phyloP scores from a whole-genome alignment of 2,888 invertebrate genomes.

The Acronicta leporina region DNA sequence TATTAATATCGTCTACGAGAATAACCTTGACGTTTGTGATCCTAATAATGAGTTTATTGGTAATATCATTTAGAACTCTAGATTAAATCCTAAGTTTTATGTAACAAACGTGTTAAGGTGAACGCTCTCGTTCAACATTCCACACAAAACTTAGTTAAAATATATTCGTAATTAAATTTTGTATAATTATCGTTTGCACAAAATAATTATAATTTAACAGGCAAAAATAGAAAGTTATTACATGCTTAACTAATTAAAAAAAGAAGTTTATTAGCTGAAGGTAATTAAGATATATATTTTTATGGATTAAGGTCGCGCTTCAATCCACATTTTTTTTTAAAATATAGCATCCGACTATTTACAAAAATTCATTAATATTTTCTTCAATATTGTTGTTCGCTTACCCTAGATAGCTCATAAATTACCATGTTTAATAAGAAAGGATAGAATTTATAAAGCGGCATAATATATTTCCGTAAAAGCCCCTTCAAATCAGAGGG shows the following conservation, averaged over 20 bases:
- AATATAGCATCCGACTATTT: not conserved
- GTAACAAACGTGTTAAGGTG: slow-evolving; percentile 6
- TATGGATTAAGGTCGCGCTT: too few species aligned
- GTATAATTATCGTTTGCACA: not conserved
- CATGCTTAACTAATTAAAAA: not conserved
- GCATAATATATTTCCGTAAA: slow-evolving; percentile 32
- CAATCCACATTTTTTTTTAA: not conserved
- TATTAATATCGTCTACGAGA: not conserved
- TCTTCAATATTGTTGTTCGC: not conserved
- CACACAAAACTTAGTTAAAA: not conserved
- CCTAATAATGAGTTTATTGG: slow-evolving; percentile 26
- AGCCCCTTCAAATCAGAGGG: slow-evolving; percentile 42
- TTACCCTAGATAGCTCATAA: slow-evolving; percentile 24
- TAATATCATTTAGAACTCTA: slow-evolving; percentile 25
- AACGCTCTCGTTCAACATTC: not conserved
- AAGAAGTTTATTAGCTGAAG: too few species aligned
- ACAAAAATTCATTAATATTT: not conserved
- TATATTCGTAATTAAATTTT: not conserved
- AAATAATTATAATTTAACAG: not conserved
- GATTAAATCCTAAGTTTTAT: slow-evolving; percentile 32
- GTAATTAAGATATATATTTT: too few species aligned
- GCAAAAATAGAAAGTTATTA: not conserved
- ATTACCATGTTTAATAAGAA: slow-evolving; percentile 34
- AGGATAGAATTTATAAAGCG: slow-evolving; percentile 36
- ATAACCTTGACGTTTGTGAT: slow-evolving; percentile 10